These are phyloP conservation scores for Odontocerum albicorne DNA, from an alignment of 2,888 invertebrate species.

Conservation along the genomic window DNA sequence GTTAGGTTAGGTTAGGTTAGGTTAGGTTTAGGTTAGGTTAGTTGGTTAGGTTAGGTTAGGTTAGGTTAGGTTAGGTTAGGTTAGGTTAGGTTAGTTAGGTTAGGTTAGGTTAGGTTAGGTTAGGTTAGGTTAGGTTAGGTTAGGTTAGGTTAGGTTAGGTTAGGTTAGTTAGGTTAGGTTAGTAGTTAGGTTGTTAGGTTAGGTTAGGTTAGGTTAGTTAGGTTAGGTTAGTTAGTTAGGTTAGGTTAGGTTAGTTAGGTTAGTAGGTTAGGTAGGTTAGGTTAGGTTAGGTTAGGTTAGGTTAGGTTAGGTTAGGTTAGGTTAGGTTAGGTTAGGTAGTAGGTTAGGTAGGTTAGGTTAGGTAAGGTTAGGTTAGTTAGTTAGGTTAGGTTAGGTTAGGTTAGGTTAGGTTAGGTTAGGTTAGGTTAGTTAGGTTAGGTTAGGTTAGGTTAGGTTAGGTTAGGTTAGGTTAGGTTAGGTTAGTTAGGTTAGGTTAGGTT, in stretches of 20 bases:
- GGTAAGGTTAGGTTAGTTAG: constrained; percentile 35
- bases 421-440: constrained; percentile 34
- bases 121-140: constrained; percentile 37
- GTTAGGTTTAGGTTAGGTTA: too few relatives aligned
- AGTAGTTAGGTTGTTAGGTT: constrained; percentile 34
- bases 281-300: constrained; percentile 36
- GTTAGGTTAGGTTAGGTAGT: constrained; percentile 33
- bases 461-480: constrained; percentile 34
- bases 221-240: too few relatives aligned
- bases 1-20: constrained; percentile 35
- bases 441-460: constrained; percentile 35
- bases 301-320: constrained; percentile 34
- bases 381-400: constrained; percentile 34
- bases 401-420: constrained; percentile 35
- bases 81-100: constrained; percentile 35
- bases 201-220: constrained; percentile 36
- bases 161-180: constrained; percentile 36
- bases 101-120: constrained; percentile 37
- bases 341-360: constrained; percentile 35
- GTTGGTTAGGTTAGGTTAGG: constrained; percentile 73
- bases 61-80: constrained; percentile 33
- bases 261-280: constrained; percentile 36
- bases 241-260: constrained; percentile 36
- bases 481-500: constrained; percentile 26
- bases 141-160: constrained; percentile 36